phyloP scores from a whole-genome alignment of 2,113 vertebrate genomes.

The Heteronetta atricapilla region DNA sequence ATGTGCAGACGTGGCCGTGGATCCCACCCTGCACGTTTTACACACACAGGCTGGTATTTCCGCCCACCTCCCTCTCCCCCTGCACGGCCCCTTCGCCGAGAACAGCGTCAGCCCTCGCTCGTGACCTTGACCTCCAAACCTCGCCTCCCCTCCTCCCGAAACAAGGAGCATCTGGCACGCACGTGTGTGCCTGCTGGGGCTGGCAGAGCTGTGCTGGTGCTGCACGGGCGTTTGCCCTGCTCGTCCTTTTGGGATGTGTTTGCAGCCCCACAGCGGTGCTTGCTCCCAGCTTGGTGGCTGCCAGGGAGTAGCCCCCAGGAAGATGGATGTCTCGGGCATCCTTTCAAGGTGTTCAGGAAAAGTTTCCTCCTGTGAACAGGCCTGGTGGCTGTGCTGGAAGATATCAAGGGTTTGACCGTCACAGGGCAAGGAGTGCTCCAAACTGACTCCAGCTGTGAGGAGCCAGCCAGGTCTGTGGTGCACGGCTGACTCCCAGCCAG shows the following conservation, averaged over 20 bases:
- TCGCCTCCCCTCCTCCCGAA: background rate
- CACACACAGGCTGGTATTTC: constrained; percentile 41
- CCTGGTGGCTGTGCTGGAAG: background rate
- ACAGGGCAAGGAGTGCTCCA: background rate
- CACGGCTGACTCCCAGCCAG: background rate
- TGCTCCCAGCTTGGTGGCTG: background rate
- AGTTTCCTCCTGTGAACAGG: background rate
- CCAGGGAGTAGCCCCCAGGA: background rate
- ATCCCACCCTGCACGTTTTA: background rate
- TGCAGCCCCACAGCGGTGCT: rapidly evolving
- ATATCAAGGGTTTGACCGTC: background rate
- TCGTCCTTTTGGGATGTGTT: background rate
- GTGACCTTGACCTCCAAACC: background rate
- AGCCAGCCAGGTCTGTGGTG: background rate
- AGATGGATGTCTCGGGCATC: background rate
- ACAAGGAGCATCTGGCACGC: constrained; percentile 21
- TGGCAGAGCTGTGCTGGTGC: background rate
- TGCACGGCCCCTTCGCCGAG: background rate
- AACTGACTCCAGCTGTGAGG: background rate
- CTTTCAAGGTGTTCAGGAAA: rapidly evolving
- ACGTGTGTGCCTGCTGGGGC: background rate
- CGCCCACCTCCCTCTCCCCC: background rate
- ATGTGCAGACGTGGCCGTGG: background rate
- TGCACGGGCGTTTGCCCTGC: background rate
- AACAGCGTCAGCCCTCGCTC: background rate